Percentiles rank a stretch among this genome's conserved stretches.
Evolutionary conservation across 2,113 vertebrate genomes (phyloP).

Genomic region (Cephalopholis sonnerati): DNA sequence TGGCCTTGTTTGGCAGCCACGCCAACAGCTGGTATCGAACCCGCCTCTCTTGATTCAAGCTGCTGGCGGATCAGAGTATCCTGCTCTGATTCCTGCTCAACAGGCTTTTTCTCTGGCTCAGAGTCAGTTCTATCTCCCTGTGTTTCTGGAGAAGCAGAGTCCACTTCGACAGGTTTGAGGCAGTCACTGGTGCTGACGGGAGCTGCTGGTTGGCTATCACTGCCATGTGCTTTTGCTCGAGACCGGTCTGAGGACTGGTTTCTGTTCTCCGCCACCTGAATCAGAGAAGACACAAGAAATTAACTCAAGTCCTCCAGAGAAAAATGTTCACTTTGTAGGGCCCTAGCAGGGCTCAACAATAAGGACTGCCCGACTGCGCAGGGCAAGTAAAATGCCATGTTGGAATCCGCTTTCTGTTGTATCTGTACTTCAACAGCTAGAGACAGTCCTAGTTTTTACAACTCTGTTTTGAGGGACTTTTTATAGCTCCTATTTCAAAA

Average conservation of each 20-base stretch:
- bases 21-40: neutral
- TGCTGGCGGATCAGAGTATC: slow-evolving; percentile 48
- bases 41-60: slow-evolving; percentile 19
- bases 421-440: too few relatives aligned
- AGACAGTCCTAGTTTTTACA: too few relatives aligned
- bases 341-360: too few relatives aligned
- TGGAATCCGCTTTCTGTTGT: too few relatives aligned
- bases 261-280: slow-evolving; percentile 55
- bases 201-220: slow-evolving; percentile 35
- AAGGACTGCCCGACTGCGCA: too few relatives aligned
- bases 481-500: too few relatives aligned
- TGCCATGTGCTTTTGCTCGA: slow-evolving; percentile 11
- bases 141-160: slow-evolving; percentile 7
- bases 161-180: slow-evolving; percentile 18
- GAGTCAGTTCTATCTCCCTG: slow-evolving; percentile 33
- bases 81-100: slow-evolving; percentile 40
- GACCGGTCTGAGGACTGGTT: slow-evolving; percentile 40
- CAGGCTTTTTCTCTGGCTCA: slow-evolving; percentile 44
- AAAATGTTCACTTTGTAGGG: neutral
- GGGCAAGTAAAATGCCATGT: too few relatives aligned
- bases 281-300: neutral
- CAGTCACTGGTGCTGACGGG: slow-evolving; percentile 24
- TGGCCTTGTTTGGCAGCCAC: slow-evolving; percentile 15
- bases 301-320: neutral
- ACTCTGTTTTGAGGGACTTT: too few relatives aligned